phyloP scores from a whole-genome alignment of 1,140 invertebrate genomes.

The Papilio glaucus region DNA sequence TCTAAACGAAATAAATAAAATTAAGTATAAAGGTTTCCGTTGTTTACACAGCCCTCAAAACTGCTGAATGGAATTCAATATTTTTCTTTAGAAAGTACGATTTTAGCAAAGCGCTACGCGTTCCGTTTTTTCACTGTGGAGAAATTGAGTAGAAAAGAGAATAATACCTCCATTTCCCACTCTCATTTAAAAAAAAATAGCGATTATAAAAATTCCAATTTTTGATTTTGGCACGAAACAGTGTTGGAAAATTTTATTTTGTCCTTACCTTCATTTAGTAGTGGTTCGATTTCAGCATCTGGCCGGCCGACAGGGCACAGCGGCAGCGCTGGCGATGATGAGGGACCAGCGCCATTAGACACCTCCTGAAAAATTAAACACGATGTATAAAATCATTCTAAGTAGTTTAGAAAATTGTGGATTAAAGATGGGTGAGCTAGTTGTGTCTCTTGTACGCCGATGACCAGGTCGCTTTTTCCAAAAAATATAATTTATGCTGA shows the following conservation, averaged over 20 bases:
- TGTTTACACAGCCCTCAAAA: neutral
- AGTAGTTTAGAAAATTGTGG: neutral
- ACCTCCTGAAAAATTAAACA: conserved; percentile 56
- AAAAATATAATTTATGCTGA: too few relatives aligned
- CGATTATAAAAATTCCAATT: too few relatives aligned
- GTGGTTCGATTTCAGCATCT: conserved; percentile 60
- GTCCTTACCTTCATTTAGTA: conserved; percentile 63
- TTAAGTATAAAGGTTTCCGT: too few relatives aligned
- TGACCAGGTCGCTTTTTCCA: too few relatives aligned
- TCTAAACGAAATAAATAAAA: too few relatives aligned
- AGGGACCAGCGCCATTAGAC: conserved; percentile 51
- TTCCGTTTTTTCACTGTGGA: too few relatives aligned
- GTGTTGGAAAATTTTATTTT: neutral
- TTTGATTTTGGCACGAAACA: neutral
- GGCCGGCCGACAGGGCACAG: conserved; percentile 71
- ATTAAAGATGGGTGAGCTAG: too few relatives aligned
- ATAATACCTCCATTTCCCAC: neutral
- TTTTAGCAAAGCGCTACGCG: neutral
- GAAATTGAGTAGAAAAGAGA: too few relatives aligned
- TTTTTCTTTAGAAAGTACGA: neutral
- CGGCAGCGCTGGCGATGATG: conserved; percentile 62
- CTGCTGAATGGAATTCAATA: neutral
- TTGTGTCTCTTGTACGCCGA: too few relatives aligned
- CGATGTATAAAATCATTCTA: neutral
- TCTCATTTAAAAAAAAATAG: neutral